Evolutionary conservation across 2,797 vertebrate genomes (phyloP), one percentile per base, ranked within the genome.

Genomic region (Spheniscus humboldti): DNA sequence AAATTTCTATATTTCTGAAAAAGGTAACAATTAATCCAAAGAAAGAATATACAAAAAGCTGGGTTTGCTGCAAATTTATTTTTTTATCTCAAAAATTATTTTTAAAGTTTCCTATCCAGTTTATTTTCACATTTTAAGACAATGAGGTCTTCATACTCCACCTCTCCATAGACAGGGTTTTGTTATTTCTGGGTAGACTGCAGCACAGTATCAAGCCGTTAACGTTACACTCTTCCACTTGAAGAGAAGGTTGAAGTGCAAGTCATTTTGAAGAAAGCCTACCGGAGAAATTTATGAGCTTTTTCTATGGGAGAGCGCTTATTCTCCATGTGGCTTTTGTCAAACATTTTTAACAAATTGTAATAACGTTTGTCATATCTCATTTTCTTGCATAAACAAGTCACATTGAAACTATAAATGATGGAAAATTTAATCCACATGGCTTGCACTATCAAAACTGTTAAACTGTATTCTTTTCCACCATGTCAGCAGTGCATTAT

Each of bases 351-450:
- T 97, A 97, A 97, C 79, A 95, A 96, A 98, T 97, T 94, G 94
- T 95, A 97, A 94, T 97, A 98, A 95, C 96, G 93, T 98, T 97
- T 97, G 96, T 96, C 96, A 83, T 97, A 96, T 96, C 96, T 98
- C 95, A 97, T 96, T 97, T 96, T 97, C 86, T 95, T 97, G 68
- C 92, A 97, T 98, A 98, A 98, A 98, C 97, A 98, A 96, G 96
- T 91, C 94, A 96, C 87, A 72, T 82, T 95, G 95, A 98, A 98
- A 97, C 94, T 97, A 97, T 96, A 97, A 97, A 98, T 97, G 96
- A 97, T 97, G 98, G 98, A 98, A 98, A 98, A 97, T 97, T 94
- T 98, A 98, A 98, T 97, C 95, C 96, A 85, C 91, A 82, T 92
- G 90, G 96, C 88, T 97, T 96, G 73, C 64, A 41, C 92, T 98